phyloP scores from a whole-genome alignment of 1,140 invertebrate genomes.

The Patella vulgata region DNA sequence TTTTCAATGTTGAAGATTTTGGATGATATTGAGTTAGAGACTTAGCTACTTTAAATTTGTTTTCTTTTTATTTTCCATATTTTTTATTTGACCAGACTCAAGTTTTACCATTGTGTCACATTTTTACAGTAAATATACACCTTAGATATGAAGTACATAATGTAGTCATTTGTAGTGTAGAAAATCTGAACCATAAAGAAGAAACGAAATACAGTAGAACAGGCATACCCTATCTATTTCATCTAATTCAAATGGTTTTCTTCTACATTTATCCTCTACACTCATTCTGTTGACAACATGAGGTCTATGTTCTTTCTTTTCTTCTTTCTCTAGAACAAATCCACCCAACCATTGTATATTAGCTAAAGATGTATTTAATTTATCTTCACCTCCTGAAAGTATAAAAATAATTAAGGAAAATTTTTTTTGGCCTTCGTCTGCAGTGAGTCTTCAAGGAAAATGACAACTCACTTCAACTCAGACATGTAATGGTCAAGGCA shows the following conservation, averaged over 20 bases:
- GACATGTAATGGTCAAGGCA: not conserved
- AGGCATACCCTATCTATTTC: not conserved
- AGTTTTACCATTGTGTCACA: too few relatives aligned
- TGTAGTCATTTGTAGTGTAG: too few relatives aligned
- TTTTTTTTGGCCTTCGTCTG: not conserved
- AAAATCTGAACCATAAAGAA: too few relatives aligned
- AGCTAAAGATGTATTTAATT: constrained; percentile 35
- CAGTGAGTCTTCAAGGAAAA: not conserved
- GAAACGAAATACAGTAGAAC: too few relatives aligned
- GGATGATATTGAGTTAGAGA: too few relatives aligned
- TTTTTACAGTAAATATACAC: too few relatives aligned
- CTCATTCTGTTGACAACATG: constrained; percentile 6
- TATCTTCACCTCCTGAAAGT: not conserved
- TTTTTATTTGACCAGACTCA: too few relatives aligned
- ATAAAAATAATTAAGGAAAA: not conserved
- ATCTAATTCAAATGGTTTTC: not conserved
- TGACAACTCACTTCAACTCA: not conserved
- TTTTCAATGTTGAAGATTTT: too few relatives aligned
- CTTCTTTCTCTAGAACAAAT: constrained; percentile 33
- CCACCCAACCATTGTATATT: constrained; percentile 54
- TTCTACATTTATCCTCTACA: constrained; percentile 17
- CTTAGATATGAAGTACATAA: too few relatives aligned
- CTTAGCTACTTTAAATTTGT: too few relatives aligned
- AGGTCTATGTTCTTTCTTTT: constrained; percentile 15
- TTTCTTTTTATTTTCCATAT: too few relatives aligned